phyloP scores from a whole-genome alignment of 2,113 vertebrate genomes.

The Alaudala cheleensis region DNA sequence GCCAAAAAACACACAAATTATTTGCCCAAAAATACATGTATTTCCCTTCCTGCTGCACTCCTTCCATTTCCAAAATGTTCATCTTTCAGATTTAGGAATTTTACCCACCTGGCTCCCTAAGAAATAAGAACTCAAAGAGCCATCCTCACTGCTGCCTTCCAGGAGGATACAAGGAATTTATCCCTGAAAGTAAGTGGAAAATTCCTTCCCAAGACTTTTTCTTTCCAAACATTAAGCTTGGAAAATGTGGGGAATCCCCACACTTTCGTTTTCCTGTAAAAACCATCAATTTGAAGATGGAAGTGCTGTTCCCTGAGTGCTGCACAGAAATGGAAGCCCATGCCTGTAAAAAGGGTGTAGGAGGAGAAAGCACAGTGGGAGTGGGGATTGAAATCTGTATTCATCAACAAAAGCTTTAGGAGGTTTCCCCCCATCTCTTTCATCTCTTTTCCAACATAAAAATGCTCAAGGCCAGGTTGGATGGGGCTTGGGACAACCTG shows the following conservation, averaged over 20 bases:
- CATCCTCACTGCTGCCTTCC: neutral
- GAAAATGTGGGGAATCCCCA: neutral
- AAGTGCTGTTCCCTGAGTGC: fast-evolving
- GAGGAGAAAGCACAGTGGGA: neutral
- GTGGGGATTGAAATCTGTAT: neutral
- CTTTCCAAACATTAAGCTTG: neutral
- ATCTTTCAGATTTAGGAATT: neutral
- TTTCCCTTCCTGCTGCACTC: neutral
- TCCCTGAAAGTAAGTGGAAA: neutral
- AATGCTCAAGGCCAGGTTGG: neutral
- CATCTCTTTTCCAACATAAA: neutral
- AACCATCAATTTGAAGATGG: neutral
- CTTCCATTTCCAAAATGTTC: neutral
- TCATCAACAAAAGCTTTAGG: neutral
- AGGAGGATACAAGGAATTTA: neutral
- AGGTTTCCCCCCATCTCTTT: neutral
- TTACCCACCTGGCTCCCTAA: neutral
- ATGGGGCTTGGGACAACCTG: neutral
- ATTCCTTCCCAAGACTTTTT: neutral
- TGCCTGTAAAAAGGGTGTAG: no score
- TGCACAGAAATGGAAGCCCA: neutral
- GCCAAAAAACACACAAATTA: fast-evolving
- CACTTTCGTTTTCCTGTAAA: neutral
- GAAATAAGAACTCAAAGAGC: neutral
- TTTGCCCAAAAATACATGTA: neutral